Conservation (phyloP, 2,113 vertebrate species). For the Melanerpes aurifrons region DNA sequence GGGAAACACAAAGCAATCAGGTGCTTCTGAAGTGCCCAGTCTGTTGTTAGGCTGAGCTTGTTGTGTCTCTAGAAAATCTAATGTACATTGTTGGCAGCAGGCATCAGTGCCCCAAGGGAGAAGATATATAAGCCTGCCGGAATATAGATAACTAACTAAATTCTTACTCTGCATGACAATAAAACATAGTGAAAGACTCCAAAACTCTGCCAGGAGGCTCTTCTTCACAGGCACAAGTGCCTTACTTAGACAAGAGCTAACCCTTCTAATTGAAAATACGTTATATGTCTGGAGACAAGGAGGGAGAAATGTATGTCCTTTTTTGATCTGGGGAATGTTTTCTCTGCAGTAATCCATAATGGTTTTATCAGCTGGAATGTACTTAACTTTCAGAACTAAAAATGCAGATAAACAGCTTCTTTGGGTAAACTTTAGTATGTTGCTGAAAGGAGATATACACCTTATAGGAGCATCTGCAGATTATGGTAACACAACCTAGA, state of each 20-base stretch:
- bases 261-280: not conserved
- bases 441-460: not conserved
- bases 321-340: not conserved
- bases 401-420: not conserved
- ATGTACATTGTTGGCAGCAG: not conserved
- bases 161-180: not conserved
- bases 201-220: conserved; percentile 2
- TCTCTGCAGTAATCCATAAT: not conserved
- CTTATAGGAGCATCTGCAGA: not conserved
- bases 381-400: not conserved
- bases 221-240: not conserved
- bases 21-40: not conserved
- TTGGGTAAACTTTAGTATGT: not conserved
- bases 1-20: not conserved
- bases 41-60: not conserved
- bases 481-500: not conserved
- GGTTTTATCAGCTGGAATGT: not conserved
- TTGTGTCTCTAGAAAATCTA: not conserved
- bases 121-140: conserved; percentile 46
- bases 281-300: not conserved
- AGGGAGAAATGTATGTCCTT: not conserved
- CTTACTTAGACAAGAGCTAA: not conserved
- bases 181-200: conserved; percentile 10
- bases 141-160: conserved; percentile 44
- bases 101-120: not conserved